These are phyloP conservation scores for Ectemnius lituratus DNA, from an alignment of 2,888 invertebrate genomes.

Conservation along the genomic window DNA sequence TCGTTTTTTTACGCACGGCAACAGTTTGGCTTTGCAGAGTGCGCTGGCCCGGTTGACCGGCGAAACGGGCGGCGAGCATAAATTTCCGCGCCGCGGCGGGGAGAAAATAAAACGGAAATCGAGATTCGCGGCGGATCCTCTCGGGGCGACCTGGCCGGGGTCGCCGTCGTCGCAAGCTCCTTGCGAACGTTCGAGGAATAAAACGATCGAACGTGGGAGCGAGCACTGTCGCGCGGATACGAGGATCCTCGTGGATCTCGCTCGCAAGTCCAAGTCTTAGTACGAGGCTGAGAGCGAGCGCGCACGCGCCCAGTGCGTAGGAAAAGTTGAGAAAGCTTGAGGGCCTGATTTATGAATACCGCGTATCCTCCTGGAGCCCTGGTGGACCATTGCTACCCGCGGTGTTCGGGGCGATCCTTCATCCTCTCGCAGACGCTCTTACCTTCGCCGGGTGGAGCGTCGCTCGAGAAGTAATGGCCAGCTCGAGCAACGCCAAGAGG, in stretches of 20 bases:
- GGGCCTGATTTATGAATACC: constrained; percentile 54
- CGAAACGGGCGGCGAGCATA: constrained; percentile 49
- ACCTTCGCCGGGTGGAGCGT: constrained; percentile 27
- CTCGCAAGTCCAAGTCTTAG: not conserved
- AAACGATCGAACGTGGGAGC: constrained; percentile 47
- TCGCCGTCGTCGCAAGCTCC: constrained; percentile 29
- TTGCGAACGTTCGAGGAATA: constrained; percentile 27
- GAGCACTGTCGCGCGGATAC: constrained; percentile 12
- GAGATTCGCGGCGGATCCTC: constrained; percentile 53
- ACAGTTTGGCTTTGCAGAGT: not conserved
- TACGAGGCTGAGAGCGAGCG: not conserved
- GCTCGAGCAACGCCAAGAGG: constrained; percentile 20
- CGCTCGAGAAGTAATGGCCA: constrained; percentile 39
- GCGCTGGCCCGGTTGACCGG: constrained; percentile 32
- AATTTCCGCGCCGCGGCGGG: constrained; percentile 46
- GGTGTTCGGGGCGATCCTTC: constrained; percentile 44
- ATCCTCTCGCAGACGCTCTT: constrained; percentile 45
- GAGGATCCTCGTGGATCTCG: constrained; percentile 44
- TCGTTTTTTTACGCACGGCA: too few species aligned
- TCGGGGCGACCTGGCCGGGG: constrained; percentile 33
- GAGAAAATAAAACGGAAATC: constrained; percentile 62
- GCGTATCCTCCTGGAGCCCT: constrained; percentile 30
- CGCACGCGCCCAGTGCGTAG: constrained; percentile 27
- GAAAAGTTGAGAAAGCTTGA: constrained; percentile 54
- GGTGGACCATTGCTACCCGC: constrained; percentile 50